Percentiles rank a stretch among this genome's conserved stretches.
phyloP scores from a whole-genome alignment of 53 echinoderm and acorn worm species.

The Holothuria leucospilota region DNA sequence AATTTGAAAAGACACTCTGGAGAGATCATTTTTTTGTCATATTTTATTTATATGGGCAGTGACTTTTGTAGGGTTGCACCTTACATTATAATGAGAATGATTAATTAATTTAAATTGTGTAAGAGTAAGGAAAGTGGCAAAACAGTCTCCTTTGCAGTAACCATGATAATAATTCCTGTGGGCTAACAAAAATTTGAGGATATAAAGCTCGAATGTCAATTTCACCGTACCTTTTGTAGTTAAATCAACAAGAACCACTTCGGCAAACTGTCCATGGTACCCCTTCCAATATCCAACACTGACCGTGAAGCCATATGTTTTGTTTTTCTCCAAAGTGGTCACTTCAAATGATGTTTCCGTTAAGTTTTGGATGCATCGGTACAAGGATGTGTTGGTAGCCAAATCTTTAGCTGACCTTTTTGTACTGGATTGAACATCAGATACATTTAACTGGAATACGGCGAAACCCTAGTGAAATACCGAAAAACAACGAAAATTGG shows the following conservation, averaged over 20 bases:
- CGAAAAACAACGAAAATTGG: too few species aligned
- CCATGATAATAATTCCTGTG: too few species aligned
- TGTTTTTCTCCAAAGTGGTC: background rate
- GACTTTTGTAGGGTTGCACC: too few species aligned
- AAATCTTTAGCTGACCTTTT: background rate
- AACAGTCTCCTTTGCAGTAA: too few species aligned
- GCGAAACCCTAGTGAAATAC: constrained; percentile 70
- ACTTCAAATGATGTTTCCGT: background rate
- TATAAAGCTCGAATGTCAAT: too few species aligned
- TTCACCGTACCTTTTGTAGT: background rate
- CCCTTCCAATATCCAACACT: constrained; percentile 67
- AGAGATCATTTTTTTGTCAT: too few species aligned
- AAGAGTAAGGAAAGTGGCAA: too few species aligned
- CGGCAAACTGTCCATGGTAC: constrained; percentile 62
- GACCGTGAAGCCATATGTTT: constrained; percentile 48
- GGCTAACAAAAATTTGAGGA: too few species aligned
- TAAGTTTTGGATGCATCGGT: background rate
- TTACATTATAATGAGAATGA: too few species aligned
- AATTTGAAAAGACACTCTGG: too few species aligned
- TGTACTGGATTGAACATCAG: background rate
- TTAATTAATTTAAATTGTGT: too few species aligned
- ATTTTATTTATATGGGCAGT: too few species aligned
- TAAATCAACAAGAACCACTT: constrained; percentile 14
- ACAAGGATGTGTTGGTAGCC: constrained; percentile 1
- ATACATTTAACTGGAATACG: constrained; percentile 59